These are phyloP conservation scores for Psittacula echo DNA, from an alignment of 2,797 vertebrate species.

Conservation along the genomic window DNA sequence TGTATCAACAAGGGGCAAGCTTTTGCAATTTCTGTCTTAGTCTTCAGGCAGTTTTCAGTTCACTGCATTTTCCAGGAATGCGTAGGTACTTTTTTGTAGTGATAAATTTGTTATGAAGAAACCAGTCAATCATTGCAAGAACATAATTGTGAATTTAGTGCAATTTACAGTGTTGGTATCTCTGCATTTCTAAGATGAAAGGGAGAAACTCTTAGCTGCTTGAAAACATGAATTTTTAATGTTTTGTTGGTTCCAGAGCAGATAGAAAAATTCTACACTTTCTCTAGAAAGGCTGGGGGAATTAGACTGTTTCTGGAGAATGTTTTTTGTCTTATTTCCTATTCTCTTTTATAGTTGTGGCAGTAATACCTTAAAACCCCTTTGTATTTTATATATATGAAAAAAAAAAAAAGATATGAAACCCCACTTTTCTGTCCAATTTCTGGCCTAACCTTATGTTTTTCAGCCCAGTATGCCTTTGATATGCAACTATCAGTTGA, in stretches of 20 bases:
- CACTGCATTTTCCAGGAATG: not conserved
- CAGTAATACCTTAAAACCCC: not conserved
- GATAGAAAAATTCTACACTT: not conserved
- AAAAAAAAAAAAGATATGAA: not conserved
- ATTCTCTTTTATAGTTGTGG: not conserved
- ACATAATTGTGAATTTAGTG: slow-evolving; percentile 12
- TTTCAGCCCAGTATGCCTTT: not conserved
- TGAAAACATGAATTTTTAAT: slow-evolving; percentile 47
- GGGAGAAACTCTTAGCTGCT: not conserved
- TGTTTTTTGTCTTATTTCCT: not conserved
- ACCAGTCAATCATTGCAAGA: slow-evolving; percentile 8
- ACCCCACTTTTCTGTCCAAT: not conserved
- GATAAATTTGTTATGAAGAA: slow-evolving; percentile 47
- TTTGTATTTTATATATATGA: not conserved
- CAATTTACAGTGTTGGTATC: slow-evolving; percentile 1
- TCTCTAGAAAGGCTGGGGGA: not conserved
- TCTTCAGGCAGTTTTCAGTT: not conserved
- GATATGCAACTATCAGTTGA: not conserved
- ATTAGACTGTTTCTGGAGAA: not conserved
- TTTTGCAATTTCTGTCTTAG: not conserved
- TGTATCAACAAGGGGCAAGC: not conserved
- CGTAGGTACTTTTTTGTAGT: not conserved
- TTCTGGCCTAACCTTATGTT: not conserved
- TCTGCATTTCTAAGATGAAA: slow-evolving; percentile 12
- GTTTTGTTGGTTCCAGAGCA: slow-evolving; percentile 1